Base-by-base conservation (phyloP, 2,113 vertebrate genomes). In the Recurvirostra avosetta region DNA sequence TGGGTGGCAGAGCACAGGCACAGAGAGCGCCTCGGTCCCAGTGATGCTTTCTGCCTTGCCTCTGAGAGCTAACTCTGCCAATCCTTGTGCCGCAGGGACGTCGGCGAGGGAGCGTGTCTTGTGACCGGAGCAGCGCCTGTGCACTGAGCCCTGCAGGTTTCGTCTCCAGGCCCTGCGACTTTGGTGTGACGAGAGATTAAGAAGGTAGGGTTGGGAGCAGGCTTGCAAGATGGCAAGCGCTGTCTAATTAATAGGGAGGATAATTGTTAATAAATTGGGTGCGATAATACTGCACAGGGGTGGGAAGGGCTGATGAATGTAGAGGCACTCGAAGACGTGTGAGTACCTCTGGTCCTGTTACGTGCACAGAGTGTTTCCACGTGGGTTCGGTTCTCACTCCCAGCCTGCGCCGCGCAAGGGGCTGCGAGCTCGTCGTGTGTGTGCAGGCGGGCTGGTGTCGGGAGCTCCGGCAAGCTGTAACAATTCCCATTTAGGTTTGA, bases 401-500 rank as follows among this genome's bases (percentile, higher is more conserved):
- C 40, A 20, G 45, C 22, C 30, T 59, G 63, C 40, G 50, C 30
- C 0, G 0, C 6, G 3, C 11, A 59, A 61, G 63, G 61, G 32
- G 9, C 21, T 70, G 73, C 41, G 56, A 87, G 65, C 77, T 59
- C 1, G 0, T 34, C 0, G 5, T 13, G 3, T 30, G n/a, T 11
- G 67, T 45, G 62, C 83, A 12, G 62, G 61, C 3, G 3, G 29
- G 70, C 88, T 73, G 79, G 49, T 5, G 6, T 6, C 1, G 6
- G 49, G 38, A 70, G 58, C 83, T 94, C 43, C 1, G 0, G 61
- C 63, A 84, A 77, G 78, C 91, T 94, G 86, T 73, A 81, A 50
- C 94, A 86, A 12, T 83, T 90, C 93, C 94, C 93, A 56, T 94
- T 86, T 88, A 90, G 83, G 58, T 86, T 86, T 96, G 97, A 97